Conservation (phyloP, 2,888 invertebrate species). For the Clitarchus hookeri region DNA sequence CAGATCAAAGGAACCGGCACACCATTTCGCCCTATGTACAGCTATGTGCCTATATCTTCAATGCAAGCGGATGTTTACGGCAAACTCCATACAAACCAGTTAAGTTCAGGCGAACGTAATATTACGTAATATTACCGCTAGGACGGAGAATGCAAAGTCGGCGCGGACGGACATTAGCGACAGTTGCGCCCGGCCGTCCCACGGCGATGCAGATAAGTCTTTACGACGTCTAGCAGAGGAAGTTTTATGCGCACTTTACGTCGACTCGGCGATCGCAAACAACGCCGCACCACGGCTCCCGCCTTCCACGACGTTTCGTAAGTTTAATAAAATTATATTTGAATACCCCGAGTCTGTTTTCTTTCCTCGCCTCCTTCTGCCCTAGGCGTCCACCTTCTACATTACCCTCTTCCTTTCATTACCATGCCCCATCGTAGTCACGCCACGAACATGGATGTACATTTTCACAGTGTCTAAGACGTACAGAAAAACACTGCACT, state of each 20-base stretch:
- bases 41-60: too few relatives aligned
- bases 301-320: not conserved
- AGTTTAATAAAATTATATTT: not conserved
- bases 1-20: too few relatives aligned
- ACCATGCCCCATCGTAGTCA: not conserved
- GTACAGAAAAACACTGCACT: too few relatives aligned
- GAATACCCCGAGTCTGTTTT: not conserved
- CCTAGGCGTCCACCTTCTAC: too few relatives aligned
- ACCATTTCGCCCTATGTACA: too few relatives aligned
- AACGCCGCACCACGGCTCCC: not conserved
- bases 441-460: not conserved
- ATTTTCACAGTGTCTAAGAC: too few relatives aligned
- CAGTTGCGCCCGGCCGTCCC: not conserved
- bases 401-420: not conserved
- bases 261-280: constrained; percentile 20
- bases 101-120: too few relatives aligned
- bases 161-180: not conserved
- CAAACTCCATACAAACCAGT: too few relatives aligned
- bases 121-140: too few relatives aligned
- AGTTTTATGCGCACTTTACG: constrained; percentile 25
- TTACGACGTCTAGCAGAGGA: constrained; percentile 10
- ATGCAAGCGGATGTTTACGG: too few relatives aligned
- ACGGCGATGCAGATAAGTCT: constrained; percentile 3
- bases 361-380: not conserved
- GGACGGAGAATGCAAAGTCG: too few relatives aligned